phyloP scores from a whole-genome alignment of 2,113 vertebrate genomes.

The Clarias macrocephalus region DNA sequence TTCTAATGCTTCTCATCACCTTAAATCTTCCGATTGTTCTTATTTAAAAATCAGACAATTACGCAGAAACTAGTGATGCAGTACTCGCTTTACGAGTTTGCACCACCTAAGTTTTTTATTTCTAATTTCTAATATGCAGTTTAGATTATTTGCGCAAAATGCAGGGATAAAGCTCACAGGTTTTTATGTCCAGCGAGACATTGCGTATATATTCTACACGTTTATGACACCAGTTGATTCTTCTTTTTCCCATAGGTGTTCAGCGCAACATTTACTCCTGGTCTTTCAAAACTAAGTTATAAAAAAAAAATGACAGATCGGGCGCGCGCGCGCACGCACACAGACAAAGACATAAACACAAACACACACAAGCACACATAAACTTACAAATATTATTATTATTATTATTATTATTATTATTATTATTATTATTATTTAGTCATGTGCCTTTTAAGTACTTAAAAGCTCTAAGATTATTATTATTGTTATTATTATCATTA shows the following conservation, averaged over 20 bases:
- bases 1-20: not conserved
- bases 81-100: not conserved
- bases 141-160: not conserved
- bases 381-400: not conserved
- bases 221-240: not conserved
- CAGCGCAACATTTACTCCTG: too few species aligned
- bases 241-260: too few species aligned
- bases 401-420: not conserved
- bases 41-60: not conserved
- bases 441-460: not conserved
- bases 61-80: not conserved
- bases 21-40: not conserved
- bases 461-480: not conserved
- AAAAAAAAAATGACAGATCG: not conserved
- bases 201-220: not conserved
- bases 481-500: constrained; percentile 11
- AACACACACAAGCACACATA: not conserved
- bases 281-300: not conserved
- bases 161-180: not conserved
- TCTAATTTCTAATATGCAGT: not conserved
- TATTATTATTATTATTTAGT: not conserved
- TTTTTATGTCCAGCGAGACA: not conserved
- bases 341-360: not conserved
- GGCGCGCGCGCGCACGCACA: not conserved
- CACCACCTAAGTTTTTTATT: not conserved